These are phyloP conservation scores for Alectoris magna DNA, from an alignment of 2,797 vertebrate genomes.

Conservation along the genomic window DNA sequence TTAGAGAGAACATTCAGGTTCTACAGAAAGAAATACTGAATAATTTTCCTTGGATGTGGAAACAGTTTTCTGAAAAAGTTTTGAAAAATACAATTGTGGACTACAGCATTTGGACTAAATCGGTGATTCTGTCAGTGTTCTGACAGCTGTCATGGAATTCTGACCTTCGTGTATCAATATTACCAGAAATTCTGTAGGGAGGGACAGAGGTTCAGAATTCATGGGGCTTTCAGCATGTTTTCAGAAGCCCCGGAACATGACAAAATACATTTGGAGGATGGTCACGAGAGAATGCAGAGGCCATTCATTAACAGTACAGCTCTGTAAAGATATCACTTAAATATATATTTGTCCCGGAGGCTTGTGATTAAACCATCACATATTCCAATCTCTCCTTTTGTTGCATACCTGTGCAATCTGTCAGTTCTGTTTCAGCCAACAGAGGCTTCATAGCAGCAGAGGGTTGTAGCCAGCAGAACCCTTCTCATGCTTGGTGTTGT, in stretches of 20 bases:
- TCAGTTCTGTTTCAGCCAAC: neutral
- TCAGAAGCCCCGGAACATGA: neutral
- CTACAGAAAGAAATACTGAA: neutral
- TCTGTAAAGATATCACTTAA: neutral
- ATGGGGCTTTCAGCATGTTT: neutral
- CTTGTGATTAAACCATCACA: neutral
- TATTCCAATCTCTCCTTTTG: neutral
- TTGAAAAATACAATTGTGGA: neutral
- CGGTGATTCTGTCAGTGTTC: neutral
- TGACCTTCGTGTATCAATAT: neutral
- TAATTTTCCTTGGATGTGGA: neutral
- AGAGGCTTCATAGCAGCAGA: neutral
- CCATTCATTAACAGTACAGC: neutral
- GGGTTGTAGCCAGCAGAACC: neutral
- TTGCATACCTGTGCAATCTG: neutral
- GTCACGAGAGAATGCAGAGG: neutral
- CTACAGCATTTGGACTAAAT: neutral
- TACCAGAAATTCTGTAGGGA: neutral
- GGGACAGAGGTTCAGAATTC: neutral
- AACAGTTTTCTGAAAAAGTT: neutral
- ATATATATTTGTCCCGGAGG: neutral
- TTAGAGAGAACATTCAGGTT: neutral
- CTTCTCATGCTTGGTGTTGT: accelerated
- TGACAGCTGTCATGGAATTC: neutral
- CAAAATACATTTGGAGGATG: neutral